Evolutionary conservation across 2,888 invertebrate genomes (phyloP).

Genomic region (Myopa testacea): DNA sequence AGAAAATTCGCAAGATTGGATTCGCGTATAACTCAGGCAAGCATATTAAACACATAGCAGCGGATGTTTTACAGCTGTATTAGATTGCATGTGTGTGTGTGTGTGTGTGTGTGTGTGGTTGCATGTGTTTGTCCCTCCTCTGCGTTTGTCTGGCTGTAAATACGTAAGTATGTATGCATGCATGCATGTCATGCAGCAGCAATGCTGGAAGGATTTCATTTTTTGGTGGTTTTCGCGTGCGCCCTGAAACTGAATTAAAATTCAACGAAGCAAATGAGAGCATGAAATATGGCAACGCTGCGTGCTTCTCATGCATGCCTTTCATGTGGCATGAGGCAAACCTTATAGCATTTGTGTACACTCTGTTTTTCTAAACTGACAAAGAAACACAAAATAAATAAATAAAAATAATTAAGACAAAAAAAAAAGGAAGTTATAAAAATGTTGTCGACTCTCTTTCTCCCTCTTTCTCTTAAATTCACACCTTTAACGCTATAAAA

Average conservation of each 20-base stretch:
- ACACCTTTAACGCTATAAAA: too few relatives aligned
- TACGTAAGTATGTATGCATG: slow-evolving; percentile 2
- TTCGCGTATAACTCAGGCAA: slow-evolving; percentile 21
- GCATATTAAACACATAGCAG: slow-evolving; percentile 27
- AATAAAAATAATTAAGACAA: too few relatives aligned
- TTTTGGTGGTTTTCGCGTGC: slow-evolving; percentile 17
- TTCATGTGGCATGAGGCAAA: background rate
- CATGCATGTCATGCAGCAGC: slow-evolving; percentile 10
- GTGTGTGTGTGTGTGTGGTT: background rate
- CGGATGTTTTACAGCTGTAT: slow-evolving; percentile 24
- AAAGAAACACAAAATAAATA: too few relatives aligned
- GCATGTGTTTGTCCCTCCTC: background rate
- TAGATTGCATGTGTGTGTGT: background rate
- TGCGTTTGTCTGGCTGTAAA: background rate
- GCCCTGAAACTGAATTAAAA: slow-evolving; percentile 34
- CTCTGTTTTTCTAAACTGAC: too few relatives aligned
- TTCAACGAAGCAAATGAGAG: slow-evolving; percentile 31
- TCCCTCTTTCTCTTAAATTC: too few relatives aligned
- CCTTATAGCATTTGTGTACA: too few relatives aligned
- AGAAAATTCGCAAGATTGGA: slow-evolving; percentile 25
- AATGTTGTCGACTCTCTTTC: too few relatives aligned
- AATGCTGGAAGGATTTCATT: slow-evolving; percentile 17
- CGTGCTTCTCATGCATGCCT: background rate
- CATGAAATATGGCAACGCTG: slow-evolving; percentile 31
- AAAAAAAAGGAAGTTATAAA: too few relatives aligned